phyloP scores from a whole-genome alignment of 2,888 invertebrate species.

The Teleiodes luculella region DNA sequence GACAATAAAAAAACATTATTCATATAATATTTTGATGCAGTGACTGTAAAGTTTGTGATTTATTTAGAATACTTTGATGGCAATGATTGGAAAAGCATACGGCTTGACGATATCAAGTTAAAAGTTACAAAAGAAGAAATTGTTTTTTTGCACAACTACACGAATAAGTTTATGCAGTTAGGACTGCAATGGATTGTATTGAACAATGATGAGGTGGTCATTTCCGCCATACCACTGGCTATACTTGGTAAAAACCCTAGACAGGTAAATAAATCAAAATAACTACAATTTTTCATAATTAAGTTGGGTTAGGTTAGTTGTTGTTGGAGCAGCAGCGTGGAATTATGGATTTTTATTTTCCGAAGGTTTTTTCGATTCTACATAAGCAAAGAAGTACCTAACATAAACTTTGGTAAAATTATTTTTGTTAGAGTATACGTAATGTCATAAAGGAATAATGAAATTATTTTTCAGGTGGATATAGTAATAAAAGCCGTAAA shows the following conservation, averaged over 20 bases:
- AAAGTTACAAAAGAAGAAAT: conserved; percentile 66
- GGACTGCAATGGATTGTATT: conserved; percentile 76
- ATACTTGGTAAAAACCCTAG: conserved; percentile 76
- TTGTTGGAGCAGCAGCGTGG: no score
- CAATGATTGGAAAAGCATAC: conserved; percentile 52
- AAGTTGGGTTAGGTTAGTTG: no score
- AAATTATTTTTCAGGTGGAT: conserved; percentile 50
- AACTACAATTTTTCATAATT: no score
- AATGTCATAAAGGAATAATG: no score
- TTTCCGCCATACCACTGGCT: conserved; percentile 81
- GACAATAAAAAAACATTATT: no score
- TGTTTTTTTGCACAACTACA: conserved; percentile 73
- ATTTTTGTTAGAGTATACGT: no score
- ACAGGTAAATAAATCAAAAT: conserved; percentile 58
- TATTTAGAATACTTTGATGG: conserved; percentile 66
- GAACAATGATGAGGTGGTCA: conserved; percentile 55
- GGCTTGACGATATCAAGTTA: conserved; percentile 45
- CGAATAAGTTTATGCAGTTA: conserved; percentile 74
- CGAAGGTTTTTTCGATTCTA: no score
- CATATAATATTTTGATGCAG: no score
- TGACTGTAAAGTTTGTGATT: no score
- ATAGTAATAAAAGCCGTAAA: conserved; percentile 63
- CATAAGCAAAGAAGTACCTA: no score
- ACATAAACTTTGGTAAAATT: no score
- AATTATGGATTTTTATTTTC: no score